A percentile compares a stretch with the other conserved stretches of the same genome.
Conservation (phyloP, 1,140 invertebrate species). For the Magallana angulata region DNA sequence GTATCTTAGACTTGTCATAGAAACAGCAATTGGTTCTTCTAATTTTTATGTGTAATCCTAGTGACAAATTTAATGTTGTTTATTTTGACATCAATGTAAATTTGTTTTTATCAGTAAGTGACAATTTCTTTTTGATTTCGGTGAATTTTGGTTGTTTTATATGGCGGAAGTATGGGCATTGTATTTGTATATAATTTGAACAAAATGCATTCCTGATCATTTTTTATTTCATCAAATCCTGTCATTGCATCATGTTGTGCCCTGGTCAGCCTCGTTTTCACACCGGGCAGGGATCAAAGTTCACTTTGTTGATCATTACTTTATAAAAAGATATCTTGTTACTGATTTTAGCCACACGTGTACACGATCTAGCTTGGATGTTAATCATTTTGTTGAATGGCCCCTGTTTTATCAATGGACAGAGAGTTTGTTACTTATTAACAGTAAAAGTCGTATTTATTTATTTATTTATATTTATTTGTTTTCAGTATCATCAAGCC, state of each 20-base stretch:
- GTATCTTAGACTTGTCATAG: neutral
- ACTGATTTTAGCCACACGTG: neutral
- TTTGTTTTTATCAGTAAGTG: conserved; percentile 23
- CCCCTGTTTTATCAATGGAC: conserved; percentile 30
- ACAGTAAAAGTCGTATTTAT: neutral
- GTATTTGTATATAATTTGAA: conserved; percentile 25
- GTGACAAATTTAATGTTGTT: conserved; percentile 33
- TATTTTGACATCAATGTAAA: conserved; percentile 22
- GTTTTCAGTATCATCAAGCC: conserved; percentile 25
- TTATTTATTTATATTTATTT: conserved; percentile 39
- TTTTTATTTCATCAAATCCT: conserved; percentile 11
- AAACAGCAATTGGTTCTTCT: neutral
- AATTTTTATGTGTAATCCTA: conserved; percentile 21
- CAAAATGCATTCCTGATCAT: conserved; percentile 34
- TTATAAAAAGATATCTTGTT: conserved; percentile 14
- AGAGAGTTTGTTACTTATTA: conserved; percentile 34
- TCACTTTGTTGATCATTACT: conserved; percentile 11
- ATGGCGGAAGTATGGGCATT: neutral
- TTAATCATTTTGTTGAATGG: conserved; percentile 11
- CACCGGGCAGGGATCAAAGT: conserved; percentile 31
- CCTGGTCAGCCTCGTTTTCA: conserved; percentile 32
- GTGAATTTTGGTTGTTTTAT: conserved; percentile 31
- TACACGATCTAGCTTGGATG: conserved; percentile 8
- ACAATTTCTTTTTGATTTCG: neutral
- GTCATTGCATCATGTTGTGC: conserved; percentile 30